Evolutionary conservation across 2,113 vertebrate genomes (phyloP), one percentile per base, ranked within the genome.

Genomic region (Carettochelys insculpta): DNA sequence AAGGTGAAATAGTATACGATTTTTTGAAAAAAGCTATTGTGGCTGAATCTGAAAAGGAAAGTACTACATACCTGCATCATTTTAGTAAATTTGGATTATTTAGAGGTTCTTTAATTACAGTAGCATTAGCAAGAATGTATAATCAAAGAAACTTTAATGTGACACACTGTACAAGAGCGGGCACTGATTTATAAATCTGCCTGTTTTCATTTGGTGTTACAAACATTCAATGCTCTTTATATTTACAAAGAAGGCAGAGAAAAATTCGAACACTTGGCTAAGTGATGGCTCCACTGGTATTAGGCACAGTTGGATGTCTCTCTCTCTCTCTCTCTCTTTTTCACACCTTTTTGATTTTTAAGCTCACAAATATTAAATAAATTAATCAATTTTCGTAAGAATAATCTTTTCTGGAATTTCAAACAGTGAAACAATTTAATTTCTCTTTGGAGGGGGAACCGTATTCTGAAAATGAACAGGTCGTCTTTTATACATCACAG

Each of bases 381-480:
- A 85, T 88, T 80, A 87, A 82, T 94, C 92, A 92, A 87, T 68
- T 82, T 20, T 87, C 43, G 88, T 45, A 85, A 48, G 68, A 80
- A 88, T 13, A 77, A 47, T 82, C 83, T 96, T 95, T 93, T 86
- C 90, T 50, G 83, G 93, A 78, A 93, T 77, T 92, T 77, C 24
- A 96, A 84, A 87, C 95, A 52, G 13, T 78, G 89, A 94, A 73
- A 88, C 73, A 93, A 56, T 88, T 88, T 88, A 87, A 83, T 93
- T 92, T 65, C 77, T 76, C 95, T 95, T 94, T 86, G 96, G 94
- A 92, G 87, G 34, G 92, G 87, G 80, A 94, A 90, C 90, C 87
- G 85, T 65, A 93, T 53, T 95, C 78, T 95, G 94, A 97, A 95
- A 92, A 96, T 97, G 94, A 97, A 77, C 91, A 95, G 92, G 94